Base-by-base conservation (phyloP, 2,113 vertebrate genomes). In the Zosterops borbonicus region DNA sequence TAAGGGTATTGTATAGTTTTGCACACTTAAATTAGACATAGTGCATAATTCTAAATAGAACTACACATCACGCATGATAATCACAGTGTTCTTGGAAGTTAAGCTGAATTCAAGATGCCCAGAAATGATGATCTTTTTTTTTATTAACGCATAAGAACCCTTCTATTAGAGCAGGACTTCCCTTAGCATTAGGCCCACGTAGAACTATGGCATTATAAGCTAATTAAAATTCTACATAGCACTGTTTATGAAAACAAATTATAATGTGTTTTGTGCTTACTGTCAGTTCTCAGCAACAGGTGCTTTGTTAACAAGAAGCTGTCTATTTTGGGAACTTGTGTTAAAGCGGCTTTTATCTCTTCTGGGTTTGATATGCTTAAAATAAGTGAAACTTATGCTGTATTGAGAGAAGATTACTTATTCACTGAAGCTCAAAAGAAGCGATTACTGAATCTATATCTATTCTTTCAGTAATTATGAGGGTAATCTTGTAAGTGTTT, bases 251-350 rank as follows among this genome's bases (percentile, higher is more conserved):
- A 91, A 96, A 96, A 93, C 93, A 96, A 95, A 89, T 97, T 91
- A 85, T 87, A 92, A 92, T n/a, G 63, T 91, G 79, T 94, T 95
- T 96, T 96, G 85, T 96, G 83, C 96, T 93, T 95, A 63, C 90
- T 95, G 95, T 95, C 92, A 90, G 93, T 95, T 93, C 76, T 90
- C 79, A 37, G 88, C 95, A 95, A 96, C 94, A 96, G 95, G 96
- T 97, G 92, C 87, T 95, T 96, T 94, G 87, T 92, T 96, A 96
- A 95, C 95, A 94, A 94, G 95, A 95, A 85, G 60, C 92, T 94
- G 89, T 92, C 90, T 97, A 95, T 97, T 96, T 96, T 90, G 69
- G 85, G 93, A 95, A 70, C 93, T 92, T 0, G 52, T 95, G 92
- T 92, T 96, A 93, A 95, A 94, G 90, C 5, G 0, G 76, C 86